Conservation (phyloP, 2,797 vertebrate species). For the Nannoperca australis region DNA sequence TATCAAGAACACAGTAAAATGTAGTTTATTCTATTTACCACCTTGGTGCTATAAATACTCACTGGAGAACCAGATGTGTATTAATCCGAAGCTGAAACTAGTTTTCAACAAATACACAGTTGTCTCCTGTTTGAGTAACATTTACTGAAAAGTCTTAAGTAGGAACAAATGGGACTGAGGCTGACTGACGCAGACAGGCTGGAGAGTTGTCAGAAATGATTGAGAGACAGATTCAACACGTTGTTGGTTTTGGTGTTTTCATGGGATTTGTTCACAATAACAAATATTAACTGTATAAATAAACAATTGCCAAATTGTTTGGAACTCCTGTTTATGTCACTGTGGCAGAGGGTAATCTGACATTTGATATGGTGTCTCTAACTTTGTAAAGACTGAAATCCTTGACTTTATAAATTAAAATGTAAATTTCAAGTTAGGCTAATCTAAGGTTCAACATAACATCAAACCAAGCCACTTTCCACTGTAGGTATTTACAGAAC, state of each 20-base stretch:
- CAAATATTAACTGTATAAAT: background rate
- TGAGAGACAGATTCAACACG: background rate
- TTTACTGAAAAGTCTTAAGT: background rate
- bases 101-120: background rate
- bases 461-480: background rate
- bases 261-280: background rate
- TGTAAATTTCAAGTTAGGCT: background rate
- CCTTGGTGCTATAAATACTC: background rate
- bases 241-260: background rate
- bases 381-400: background rate
- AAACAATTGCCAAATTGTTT: background rate
- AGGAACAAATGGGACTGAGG: background rate
- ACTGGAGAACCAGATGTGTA: background rate
- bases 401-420: conserved; percentile 6
- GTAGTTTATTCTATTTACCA: background rate
- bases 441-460: background rate
- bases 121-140: background rate
- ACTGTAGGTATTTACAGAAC: background rate
- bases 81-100: background rate
- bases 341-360: background rate
- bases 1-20: background rate
- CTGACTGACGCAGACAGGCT: background rate
- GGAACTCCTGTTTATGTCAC: background rate
- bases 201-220: background rate
- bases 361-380: background rate